Evolutionary conservation across 64 coral and sea anemone species (phyloP).

Genomic region (Montipora capricornis): DNA sequence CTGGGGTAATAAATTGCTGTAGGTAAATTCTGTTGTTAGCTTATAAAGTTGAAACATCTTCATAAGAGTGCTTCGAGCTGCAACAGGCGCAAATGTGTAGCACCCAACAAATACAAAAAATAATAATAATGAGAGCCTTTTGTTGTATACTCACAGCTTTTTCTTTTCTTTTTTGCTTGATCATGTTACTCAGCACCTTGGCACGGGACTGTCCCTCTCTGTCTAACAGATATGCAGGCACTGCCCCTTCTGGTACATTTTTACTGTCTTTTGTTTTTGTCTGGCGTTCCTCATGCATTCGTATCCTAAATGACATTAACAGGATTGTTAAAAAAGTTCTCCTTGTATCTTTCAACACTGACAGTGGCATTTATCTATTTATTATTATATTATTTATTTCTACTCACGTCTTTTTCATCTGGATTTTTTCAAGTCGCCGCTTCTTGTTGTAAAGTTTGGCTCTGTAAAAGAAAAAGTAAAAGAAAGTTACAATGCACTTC

Average conservation of each 20-base stretch:
- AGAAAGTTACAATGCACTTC: not conserved
- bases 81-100: no score
- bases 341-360: no score
- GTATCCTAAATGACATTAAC: constrained; percentile 39
- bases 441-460: constrained; percentile 98
- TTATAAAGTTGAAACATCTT: no score
- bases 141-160: constrained; percentile 84
- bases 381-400: not conserved
- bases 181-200: constrained; percentile 98
- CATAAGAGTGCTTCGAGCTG: no score
- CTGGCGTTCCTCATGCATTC: constrained; percentile 93
- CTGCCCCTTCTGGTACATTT: constrained; percentile 95
- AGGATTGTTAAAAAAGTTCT: no score
- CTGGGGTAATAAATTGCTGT: no score
- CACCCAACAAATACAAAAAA: no score
- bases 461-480: constrained; percentile 33
- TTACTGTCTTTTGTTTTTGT: constrained; percentile 94
- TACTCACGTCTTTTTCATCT: constrained; percentile 99
- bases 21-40: no score
- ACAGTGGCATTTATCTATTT: not conserved
- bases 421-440: constrained; percentile 97
- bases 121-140: no score
- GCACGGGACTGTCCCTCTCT: constrained; percentile 95
- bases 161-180: constrained; percentile 99
- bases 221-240: constrained; percentile 95